phyloP scores from a whole-genome alignment of 2,888 invertebrate genomes.

The Xanthia icteritia region DNA sequence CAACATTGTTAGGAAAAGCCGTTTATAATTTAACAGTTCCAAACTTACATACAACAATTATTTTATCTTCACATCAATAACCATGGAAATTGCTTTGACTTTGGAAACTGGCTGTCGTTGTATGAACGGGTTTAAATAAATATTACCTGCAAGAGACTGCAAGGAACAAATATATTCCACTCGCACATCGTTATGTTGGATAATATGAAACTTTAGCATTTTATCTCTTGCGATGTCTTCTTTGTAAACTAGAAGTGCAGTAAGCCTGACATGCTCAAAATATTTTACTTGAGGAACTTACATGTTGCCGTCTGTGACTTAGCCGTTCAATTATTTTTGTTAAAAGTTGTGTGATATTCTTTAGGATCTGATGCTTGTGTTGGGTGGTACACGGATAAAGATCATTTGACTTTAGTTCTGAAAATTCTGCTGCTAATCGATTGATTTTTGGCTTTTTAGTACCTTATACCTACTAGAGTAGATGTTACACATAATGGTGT shows the following conservation, averaged over 20 bases:
- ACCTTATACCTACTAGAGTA: too few species aligned
- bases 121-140: not conserved
- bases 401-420: too few species aligned
- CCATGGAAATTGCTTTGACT: not conserved
- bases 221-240: constrained; percentile 29
- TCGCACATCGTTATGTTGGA: not conserved
- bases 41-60: too few species aligned
- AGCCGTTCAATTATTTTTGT: not conserved
- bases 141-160: not conserved
- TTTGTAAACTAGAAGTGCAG: constrained; percentile 43
- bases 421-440: not conserved
- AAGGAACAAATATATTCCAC: constrained; percentile 31
- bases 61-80: too few species aligned
- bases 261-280: constrained; percentile 37
- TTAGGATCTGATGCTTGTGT: not conserved
- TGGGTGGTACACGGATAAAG: not conserved
- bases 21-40: not conserved
- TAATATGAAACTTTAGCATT: constrained; percentile 48
- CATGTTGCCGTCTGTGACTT: not conserved
- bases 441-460: not conserved
- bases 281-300: constrained; percentile 39
- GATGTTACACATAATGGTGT: not conserved
- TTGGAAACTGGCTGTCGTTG: not conserved
- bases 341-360: not conserved
- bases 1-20: too few species aligned